Conservation (phyloP, 2,113 vertebrate species). For the Pteruthius melanotis region DNA sequence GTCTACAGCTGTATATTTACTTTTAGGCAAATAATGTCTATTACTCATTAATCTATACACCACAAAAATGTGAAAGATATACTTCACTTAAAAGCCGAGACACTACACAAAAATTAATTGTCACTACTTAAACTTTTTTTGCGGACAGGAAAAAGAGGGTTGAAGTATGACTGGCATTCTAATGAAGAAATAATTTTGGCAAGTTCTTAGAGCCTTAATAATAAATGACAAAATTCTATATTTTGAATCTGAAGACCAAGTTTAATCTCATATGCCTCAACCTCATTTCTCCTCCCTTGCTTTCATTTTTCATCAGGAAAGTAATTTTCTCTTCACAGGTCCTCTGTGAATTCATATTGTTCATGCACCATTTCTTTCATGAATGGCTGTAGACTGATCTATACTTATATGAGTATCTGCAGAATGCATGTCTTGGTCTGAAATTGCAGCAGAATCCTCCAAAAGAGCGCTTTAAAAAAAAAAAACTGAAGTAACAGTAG, state of each 20-base stretch:
- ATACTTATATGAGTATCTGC: neutral
- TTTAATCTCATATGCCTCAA: neutral
- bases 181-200: neutral
- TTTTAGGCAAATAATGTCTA: neutral
- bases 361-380: neutral
- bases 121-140: neutral
- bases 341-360: constrained; percentile 29
- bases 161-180: neutral
- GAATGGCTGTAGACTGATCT: neutral
- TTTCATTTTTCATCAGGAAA: constrained; percentile 20
- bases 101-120: neutral
- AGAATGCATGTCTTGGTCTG: neutral
- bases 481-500: neutral
- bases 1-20: neutral
- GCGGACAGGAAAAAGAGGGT: neutral
- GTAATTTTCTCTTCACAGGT: constrained; percentile 21
- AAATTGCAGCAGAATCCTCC: neutral
- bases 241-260: neutral
- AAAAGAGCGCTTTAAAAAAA: neutral
- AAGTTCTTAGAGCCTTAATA: neutral
- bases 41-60: neutral
- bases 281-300: neutral
- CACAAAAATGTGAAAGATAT: neutral
- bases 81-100: neutral
- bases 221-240: neutral